phyloP scores from a whole-genome alignment of 1,140 invertebrate species.

The Eueides isabella region DNA sequence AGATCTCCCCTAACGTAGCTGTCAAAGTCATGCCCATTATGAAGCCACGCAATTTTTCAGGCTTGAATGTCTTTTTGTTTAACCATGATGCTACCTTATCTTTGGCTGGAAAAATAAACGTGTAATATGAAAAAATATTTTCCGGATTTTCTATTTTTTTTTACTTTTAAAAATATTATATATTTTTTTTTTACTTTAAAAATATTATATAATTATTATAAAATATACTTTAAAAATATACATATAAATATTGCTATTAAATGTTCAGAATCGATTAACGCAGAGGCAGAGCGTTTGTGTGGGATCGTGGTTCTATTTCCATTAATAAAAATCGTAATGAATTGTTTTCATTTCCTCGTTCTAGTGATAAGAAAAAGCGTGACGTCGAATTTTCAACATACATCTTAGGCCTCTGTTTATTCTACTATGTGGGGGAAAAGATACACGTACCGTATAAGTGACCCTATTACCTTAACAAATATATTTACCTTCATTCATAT shows the following conservation, averaged over 20 bases:
- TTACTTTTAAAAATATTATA: neutral
- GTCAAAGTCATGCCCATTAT: slow-evolving; percentile 27
- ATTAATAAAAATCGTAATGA: too few species aligned
- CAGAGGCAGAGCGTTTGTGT: too few species aligned
- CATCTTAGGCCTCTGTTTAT: neutral
- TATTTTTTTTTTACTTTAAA: too few species aligned
- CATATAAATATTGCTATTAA: too few species aligned
- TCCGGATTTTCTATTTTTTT: neutral
- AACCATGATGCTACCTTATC: slow-evolving; percentile 24
- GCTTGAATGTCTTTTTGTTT: slow-evolving; percentile 16
- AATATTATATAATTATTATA: too few species aligned
- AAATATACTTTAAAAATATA: too few species aligned
- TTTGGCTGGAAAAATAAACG: neutral
- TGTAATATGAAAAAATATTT: neutral
- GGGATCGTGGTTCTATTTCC: too few species aligned
- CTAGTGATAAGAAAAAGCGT: too few species aligned
- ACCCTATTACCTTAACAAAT: neutral
- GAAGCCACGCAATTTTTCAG: slow-evolving; percentile 21
- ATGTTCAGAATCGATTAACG: too few species aligned
- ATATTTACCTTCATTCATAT: neutral
- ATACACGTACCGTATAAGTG: neutral
- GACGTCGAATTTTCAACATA: too few species aligned
- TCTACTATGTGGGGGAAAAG: neutral
- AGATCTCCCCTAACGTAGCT: slow-evolving; percentile 32
- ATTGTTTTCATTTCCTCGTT: too few species aligned